Evolutionary conservation across 2,888 invertebrate species (phyloP).

Genomic region (Tubiluchus corallicola): DNA sequence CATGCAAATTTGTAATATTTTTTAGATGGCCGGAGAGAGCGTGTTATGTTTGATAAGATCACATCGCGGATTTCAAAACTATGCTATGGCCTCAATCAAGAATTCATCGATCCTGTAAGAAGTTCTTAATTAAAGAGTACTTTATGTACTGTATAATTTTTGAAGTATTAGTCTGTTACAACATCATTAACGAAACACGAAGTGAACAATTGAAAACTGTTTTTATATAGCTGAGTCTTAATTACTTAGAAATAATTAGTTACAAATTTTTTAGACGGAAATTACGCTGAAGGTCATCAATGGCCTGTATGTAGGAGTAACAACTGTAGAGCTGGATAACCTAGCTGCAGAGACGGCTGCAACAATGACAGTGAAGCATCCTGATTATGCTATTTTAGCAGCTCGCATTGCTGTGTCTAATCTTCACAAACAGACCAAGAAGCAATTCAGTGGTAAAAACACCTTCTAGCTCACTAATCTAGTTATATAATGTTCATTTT

Average conservation of each 20-base stretch:
- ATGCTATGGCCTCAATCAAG: constrained; percentile 85
- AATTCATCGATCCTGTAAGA: constrained; percentile 86
- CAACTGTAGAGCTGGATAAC: constrained; percentile 89
- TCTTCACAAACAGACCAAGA: constrained; percentile 92
- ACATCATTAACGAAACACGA: no score
- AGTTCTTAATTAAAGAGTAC: not conserved
- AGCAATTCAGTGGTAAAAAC: constrained; percentile 43
- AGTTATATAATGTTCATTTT: constrained; percentile 7
- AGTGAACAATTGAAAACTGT: no score
- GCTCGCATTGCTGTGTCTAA: constrained; percentile 83
- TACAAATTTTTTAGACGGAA: constrained; percentile 20
- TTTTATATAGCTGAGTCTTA: no score
- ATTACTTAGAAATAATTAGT: no score
- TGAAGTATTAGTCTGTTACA: constrained; percentile 4
- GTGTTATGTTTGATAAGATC: constrained; percentile 91
- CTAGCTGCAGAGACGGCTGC: constrained; percentile 97
- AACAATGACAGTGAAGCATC: constrained; percentile 88
- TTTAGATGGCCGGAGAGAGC: constrained; percentile 68
- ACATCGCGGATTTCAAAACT: constrained; percentile 85
- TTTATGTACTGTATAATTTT: not conserved
- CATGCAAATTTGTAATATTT: constrained; percentile 5
- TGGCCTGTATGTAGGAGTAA: constrained; percentile 87
- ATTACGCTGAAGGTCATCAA: constrained; percentile 58
- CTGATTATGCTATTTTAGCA: constrained; percentile 62
- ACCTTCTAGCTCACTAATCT: constrained; percentile 1